Evolutionary conservation across 2,888 invertebrate species (phyloP).

Genomic region (Aproaerema taeniolella): DNA sequence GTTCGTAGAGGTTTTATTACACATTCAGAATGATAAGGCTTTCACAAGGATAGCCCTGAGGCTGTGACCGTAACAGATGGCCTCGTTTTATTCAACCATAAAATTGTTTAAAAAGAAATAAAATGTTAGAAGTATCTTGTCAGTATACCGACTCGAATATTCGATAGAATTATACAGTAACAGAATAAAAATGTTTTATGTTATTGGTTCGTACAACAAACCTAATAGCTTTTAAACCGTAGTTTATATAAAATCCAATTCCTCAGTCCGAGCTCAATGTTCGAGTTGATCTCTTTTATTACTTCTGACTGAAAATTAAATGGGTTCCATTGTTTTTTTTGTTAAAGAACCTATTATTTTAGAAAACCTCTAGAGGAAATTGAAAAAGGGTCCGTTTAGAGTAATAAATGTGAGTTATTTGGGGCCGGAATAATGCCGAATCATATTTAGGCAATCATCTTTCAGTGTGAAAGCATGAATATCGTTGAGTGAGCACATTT

Average conservation of each 20-base stretch:
- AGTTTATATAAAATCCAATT: constrained; percentile 39
- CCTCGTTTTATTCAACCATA: too few species aligned
- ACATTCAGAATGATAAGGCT: neutral
- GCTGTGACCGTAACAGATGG: too few species aligned
- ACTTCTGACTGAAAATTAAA: constrained; percentile 21
- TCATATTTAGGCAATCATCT: constrained; percentile 10
- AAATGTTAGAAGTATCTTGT: too few species aligned
- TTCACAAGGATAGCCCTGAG: neutral
- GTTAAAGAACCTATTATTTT: constrained; percentile 18
- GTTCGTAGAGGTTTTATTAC: constrained; percentile 7
- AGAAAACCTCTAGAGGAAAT: constrained; percentile 8
- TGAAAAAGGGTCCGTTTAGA: constrained; percentile 12
- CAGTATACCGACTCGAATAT: too few species aligned
- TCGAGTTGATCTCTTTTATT: constrained; percentile 33
- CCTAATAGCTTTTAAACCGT: too few species aligned
- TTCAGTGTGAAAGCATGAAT: constrained; percentile 6
- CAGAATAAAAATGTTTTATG: too few species aligned
- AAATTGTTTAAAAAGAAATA: too few species aligned
- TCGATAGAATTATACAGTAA: too few species aligned
- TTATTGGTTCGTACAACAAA: too few species aligned
- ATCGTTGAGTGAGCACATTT: constrained; percentile 7
- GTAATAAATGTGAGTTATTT: constrained; percentile 16
- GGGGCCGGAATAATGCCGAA: neutral
- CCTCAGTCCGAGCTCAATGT: constrained; percentile 29
- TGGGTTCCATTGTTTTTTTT: constrained; percentile 21